phyloP scores from a whole-genome alignment of 53 echinoderm and acorn worm species.

The Temnopleurus reevesii region DNA sequence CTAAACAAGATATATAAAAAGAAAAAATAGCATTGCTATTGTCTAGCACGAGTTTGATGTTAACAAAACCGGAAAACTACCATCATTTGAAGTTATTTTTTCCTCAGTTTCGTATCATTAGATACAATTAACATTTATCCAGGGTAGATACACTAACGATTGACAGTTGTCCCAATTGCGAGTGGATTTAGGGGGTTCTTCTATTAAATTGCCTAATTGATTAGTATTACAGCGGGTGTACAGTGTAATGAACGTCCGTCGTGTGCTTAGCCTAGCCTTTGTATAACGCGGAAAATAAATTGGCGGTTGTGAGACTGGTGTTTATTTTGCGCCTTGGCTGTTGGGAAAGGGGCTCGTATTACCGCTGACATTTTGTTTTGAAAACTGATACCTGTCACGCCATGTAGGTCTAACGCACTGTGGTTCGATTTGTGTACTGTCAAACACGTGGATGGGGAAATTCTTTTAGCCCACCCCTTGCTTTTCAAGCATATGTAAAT shows the following conservation, averaged over 20 bases:
- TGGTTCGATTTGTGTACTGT: not conserved
- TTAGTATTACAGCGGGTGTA: not conserved
- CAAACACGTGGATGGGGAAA: not conserved
- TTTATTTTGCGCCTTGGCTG: slow-evolving; percentile 33
- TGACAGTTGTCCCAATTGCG: not conserved
- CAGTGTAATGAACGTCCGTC: slow-evolving; percentile 1
- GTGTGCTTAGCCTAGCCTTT: not conserved
- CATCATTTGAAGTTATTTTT: no score
- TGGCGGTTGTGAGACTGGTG: slow-evolving; percentile 29
- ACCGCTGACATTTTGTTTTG: slow-evolving; percentile 36
- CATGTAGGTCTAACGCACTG: not conserved
- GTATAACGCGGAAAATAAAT: not conserved
- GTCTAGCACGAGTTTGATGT: no score
- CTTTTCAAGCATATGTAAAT: no score
- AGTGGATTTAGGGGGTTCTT: not conserved
- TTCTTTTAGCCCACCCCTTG: not conserved
- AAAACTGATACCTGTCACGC: slow-evolving; percentile 14
- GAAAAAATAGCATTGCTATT: no score
- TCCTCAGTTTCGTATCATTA: not conserved
- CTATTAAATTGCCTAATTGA: slow-evolving; percentile 33
- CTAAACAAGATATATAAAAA: no score
- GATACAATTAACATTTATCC: not conserved
- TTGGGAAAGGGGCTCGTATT: slow-evolving; percentile 33
- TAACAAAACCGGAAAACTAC: no score
- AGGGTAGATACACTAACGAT: not conserved